Evolutionary conservation across 2,797 vertebrate species (phyloP).

Genomic region (Botia almorhae): DNA sequence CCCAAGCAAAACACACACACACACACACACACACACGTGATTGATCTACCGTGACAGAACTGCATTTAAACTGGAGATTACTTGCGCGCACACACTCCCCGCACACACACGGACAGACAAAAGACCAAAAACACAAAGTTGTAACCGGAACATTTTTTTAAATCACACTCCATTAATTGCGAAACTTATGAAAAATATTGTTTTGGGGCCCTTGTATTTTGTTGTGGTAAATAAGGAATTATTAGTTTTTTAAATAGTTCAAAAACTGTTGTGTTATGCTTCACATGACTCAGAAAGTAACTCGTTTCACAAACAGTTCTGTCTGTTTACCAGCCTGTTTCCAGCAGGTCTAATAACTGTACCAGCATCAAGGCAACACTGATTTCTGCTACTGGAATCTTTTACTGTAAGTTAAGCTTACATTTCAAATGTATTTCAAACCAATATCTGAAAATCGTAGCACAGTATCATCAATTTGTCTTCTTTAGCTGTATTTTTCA

Average conservation of each 20-base stretch:
- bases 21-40: slow-evolving; percentile 40
- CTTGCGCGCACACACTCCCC: neutral
- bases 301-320: neutral
- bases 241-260: neutral
- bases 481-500: too few species aligned
- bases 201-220: slow-evolving; percentile 17
- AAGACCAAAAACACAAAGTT: neutral
- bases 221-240: neutral
- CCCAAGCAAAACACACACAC: slow-evolving; percentile 36
- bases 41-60: slow-evolving; percentile 43
- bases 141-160: too few species aligned
- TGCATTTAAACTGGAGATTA: slow-evolving; percentile 40
- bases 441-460: too few species aligned
- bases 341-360: too few species aligned
- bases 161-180: neutral
- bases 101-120: slow-evolving; percentile 8
- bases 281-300: neutral
- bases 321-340: too few species aligned
- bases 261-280: slow-evolving; percentile 25
- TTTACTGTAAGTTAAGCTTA: too few species aligned
- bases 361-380: too few species aligned
- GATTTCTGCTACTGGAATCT: too few species aligned
- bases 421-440: too few species aligned
- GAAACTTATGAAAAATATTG: slow-evolving; percentile 21
- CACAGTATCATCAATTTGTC: too few species aligned